Conservation (phyloP, 2,888 invertebrate genomes). For the Eurytoma adleriae region DNA sequence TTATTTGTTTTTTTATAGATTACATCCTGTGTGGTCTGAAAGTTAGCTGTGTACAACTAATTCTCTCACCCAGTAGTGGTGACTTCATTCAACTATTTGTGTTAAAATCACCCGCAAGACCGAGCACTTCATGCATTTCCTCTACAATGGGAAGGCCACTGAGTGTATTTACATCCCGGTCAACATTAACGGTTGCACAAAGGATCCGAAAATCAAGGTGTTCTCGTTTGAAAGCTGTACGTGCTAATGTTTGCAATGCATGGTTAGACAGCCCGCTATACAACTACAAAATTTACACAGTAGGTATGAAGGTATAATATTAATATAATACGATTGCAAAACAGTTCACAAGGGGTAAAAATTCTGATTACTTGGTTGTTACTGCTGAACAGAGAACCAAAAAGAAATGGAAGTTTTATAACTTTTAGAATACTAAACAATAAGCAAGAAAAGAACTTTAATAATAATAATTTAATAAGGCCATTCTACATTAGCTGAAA, state of each 20-base stretch:
- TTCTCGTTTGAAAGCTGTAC: constrained; percentile 88
- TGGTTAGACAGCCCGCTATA: constrained; percentile 93
- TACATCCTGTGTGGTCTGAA: no score
- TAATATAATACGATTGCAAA: constrained; percentile 96
- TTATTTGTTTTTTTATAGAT: no score
- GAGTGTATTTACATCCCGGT: not conserved
- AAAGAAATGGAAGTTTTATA: constrained; percentile 61
- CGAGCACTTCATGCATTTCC: no score
- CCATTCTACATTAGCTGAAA: constrained; percentile 45
- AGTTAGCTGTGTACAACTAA: constrained; percentile 99
- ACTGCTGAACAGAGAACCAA: constrained; percentile 73
- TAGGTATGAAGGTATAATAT: constrained; percentile 92
- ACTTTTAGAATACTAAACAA: constrained; percentile 28
- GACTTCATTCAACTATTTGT: no score
- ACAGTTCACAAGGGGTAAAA: constrained; percentile 82
- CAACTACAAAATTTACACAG: constrained; percentile 92
- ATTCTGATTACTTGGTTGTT: constrained; percentile 87
- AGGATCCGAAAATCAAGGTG: no score
- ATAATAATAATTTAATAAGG: constrained; percentile 37
- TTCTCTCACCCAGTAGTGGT: constrained; percentile 94
- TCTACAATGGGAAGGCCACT: no score
- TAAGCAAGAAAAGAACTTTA: not conserved
- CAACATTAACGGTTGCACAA: no score
- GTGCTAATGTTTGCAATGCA: constrained; percentile 95
- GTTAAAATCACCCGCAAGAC: no score